Percentiles rank a stretch among this genome's conserved stretches.
These are phyloP conservation scores for Panopea generosa DNA, from an alignment of 2,888 invertebrate genomes.

Conservation along the genomic window DNA sequence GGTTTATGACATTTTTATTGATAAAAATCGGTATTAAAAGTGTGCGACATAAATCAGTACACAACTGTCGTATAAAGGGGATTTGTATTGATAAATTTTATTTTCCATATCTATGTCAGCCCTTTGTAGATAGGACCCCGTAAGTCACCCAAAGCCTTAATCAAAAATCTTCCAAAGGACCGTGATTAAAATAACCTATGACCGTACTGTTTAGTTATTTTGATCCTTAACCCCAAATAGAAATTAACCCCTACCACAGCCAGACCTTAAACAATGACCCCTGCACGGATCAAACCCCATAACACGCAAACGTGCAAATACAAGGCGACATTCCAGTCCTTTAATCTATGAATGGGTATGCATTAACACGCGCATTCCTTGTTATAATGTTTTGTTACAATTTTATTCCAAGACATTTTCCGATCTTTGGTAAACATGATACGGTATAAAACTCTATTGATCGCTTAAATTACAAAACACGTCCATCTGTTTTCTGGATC, in stretches of 20 bases:
- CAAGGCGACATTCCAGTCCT: conserved; percentile 18
- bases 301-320: conserved; percentile 46
- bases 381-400: not conserved
- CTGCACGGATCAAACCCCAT: conserved; percentile 45
- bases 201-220: conserved; percentile 20
- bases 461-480: conserved; percentile 4
- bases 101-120: conserved; percentile 20
- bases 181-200: conserved; percentile 42
- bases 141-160: no score
- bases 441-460: conserved; percentile 25
- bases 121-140: conserved; percentile 15
- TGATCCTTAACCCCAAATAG: conserved; percentile 25
- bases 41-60: conserved; percentile 38
- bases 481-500: no score
- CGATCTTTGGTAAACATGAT: conserved; percentile 20
- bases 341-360: conserved; percentile 15
- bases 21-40: no score
- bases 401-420: no score
- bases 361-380: conserved; percentile 23
- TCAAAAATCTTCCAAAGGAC: not conserved
- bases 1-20: no score
- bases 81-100: conserved; percentile 36
- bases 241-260: conserved; percentile 20
- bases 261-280: conserved; percentile 39
- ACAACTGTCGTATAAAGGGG: conserved; percentile 16